phyloP scores from a whole-genome alignment of 30 jellyfish, hydroid and myxozoan genomes.

The Hydra vulgaris region DNA sequence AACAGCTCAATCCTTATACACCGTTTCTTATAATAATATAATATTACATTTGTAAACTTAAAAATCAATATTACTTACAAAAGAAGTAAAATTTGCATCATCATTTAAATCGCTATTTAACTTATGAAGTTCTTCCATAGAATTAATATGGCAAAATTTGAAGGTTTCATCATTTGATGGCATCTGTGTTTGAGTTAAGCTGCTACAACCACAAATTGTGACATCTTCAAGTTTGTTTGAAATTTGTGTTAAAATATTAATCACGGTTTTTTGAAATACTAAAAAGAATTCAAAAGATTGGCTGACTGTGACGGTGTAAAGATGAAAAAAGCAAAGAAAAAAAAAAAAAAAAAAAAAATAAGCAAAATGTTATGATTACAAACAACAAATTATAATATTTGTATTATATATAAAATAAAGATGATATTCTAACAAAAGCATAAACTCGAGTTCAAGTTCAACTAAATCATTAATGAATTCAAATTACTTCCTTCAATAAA shows the following conservation, averaged over 20 bases:
- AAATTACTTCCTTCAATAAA: background rate
- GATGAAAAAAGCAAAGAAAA: background rate
- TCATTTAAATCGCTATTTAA: conserved; percentile 9
- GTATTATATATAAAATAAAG: background rate
- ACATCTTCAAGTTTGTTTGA: conserved; percentile 8
- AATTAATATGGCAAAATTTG: conserved; percentile 3
- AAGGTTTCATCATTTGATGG: conserved; percentile 1
- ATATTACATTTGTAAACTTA: background rate
- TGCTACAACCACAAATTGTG: background rate
- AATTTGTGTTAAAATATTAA: background rate
- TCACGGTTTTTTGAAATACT: conserved; percentile 1
- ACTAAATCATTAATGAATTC: background rate
- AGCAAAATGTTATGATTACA: background rate
- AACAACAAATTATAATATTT: background rate
- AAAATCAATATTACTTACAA: conserved; percentile 7
- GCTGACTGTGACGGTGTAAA: background rate
- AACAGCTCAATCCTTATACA: background rate
- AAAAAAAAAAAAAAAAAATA: no score
- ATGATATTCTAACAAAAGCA: background rate
- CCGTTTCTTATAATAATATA: background rate
- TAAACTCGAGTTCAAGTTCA: background rate
- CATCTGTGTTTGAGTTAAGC: conserved; percentile 4
- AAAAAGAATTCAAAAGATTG: background rate
- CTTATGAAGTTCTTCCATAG: conserved; percentile 8
- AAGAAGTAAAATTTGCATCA: conserved; percentile 6